A percentile compares a stretch with the other conserved stretches of the same genome.
Evolutionary conservation across 2,797 vertebrate species (phyloP).

Genomic region (Iguana delicatissima): DNA sequence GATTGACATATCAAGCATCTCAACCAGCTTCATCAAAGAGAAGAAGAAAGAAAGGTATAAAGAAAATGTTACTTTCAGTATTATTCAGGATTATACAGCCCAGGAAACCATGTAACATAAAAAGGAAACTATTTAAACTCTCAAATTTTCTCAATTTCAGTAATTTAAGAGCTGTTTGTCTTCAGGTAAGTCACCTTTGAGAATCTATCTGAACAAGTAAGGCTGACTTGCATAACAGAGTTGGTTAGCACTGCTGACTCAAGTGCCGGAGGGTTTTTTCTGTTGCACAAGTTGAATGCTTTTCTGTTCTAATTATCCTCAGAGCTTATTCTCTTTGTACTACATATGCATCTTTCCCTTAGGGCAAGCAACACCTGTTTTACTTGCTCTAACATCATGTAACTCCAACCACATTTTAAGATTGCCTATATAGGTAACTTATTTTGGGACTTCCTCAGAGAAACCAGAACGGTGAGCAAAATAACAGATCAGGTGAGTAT

Average conservation of each 20-base stretch:
- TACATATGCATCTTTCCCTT: background rate
- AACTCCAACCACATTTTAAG: background rate
- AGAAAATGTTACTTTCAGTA: background rate
- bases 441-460: background rate
- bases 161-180: background rate
- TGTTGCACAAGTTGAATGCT: background rate
- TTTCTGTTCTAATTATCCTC: conserved; percentile 8
- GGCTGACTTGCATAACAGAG: background rate
- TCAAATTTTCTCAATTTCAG: background rate
- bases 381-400: background rate
- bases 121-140: background rate
- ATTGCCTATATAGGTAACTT: too few relatives aligned
- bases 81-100: background rate
- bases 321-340: background rate
- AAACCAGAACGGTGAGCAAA: background rate
- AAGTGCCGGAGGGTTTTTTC: background rate
- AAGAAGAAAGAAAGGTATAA: background rate
- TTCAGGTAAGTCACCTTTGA: background rate
- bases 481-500: background rate
- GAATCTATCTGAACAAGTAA: background rate
- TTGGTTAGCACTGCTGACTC: background rate
- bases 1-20: conserved; percentile 96
- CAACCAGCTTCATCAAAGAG: conserved; percentile 84
- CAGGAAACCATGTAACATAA: background rate
- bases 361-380: background rate